Percentiles rank a stretch among this genome's conserved stretches.
Evolutionary conservation across 2,888 invertebrate genomes (phyloP).

Genomic region (Amphipyra berbera): DNA sequence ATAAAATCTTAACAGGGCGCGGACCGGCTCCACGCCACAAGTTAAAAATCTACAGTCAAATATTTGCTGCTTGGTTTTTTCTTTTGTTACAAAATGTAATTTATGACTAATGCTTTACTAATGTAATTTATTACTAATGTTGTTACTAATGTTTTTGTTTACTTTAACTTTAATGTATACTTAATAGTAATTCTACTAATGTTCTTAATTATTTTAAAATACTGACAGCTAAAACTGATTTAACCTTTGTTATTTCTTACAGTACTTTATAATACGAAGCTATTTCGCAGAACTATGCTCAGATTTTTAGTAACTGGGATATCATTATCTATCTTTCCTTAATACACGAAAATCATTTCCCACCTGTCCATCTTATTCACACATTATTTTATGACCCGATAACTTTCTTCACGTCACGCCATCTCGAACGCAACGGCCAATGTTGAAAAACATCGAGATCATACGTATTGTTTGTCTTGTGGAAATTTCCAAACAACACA

Average conservation of each 20-base stretch:
- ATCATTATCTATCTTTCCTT: not conserved
- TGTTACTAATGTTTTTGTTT: not conserved
- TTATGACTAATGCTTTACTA: not conserved
- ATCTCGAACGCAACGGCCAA: constrained; percentile 49
- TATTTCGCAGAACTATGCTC: not conserved
- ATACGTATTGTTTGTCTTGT: constrained; percentile 77
- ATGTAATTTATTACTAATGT: too few relatives aligned
- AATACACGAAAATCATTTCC: not conserved
- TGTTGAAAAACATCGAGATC: constrained; percentile 72
- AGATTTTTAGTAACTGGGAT: not conserved
- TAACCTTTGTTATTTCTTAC: not conserved
- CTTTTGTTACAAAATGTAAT: too few relatives aligned
- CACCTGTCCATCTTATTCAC: constrained; percentile 20
- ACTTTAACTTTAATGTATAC: not conserved
- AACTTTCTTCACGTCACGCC: constrained; percentile 52
- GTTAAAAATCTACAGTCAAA: too few relatives aligned
- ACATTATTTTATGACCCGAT: constrained; percentile 55
- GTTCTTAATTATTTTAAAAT: not conserved
- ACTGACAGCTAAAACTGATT: not conserved
- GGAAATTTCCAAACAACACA: constrained; percentile 81
- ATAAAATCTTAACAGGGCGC: not conserved
- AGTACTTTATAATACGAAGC: not conserved
- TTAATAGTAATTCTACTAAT: not conserved
- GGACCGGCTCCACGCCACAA: too few relatives aligned
- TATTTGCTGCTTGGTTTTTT: too few relatives aligned